Base-by-base conservation (phyloP, 1,140 invertebrate genomes). In the Leucophenga varia region DNA sequence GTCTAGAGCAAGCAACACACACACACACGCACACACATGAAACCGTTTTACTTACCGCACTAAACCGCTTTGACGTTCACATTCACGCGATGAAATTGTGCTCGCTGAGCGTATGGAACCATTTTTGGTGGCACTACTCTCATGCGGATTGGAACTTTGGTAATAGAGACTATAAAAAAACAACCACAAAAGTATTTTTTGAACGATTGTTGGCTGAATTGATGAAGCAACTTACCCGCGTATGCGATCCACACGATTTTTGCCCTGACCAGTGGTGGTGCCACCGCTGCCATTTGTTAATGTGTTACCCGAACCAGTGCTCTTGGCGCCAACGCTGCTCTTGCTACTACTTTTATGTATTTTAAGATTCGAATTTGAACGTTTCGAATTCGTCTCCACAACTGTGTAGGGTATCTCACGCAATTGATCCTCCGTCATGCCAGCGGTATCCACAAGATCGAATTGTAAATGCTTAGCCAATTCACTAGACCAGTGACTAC, bases 341-440 rank as follows among this genome's bases (percentile, higher is more conserved):
- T 70, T 74, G 42, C 71, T 74, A 49, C 59, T 72, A 49, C 72
- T 74, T 55, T 75, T 74, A 50, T 75, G 73, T 10, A 75, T 72
- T 57, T 74, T 74, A 3, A 74, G 47, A 52, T 72, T 70, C 10
- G 64, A 63, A 30, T 59, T 61, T 25, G 70, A 64, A 4, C 70
- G 70, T 39, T 75, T 75, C 9, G 72, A 70, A 16, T 80, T 84
- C 9, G 84, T 85, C 75, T 89, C 84, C 2, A 96, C 90, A 43
- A 93, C 90, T 2, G 90, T 93, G 74, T 95, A 97, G 3, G 93
- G 90, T 56, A 96, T 96, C 75, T 96, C 90, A 55, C 86, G 82
- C 3, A 94, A 80, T 69, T 95, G 90, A 51, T 89, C 87, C 58
- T 92, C 90, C 36, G 86, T 88, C 87, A 96, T 89, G 28, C 90